Base-by-base conservation (phyloP, 2,113 vertebrate genomes). In the Panthera leo region DNA sequence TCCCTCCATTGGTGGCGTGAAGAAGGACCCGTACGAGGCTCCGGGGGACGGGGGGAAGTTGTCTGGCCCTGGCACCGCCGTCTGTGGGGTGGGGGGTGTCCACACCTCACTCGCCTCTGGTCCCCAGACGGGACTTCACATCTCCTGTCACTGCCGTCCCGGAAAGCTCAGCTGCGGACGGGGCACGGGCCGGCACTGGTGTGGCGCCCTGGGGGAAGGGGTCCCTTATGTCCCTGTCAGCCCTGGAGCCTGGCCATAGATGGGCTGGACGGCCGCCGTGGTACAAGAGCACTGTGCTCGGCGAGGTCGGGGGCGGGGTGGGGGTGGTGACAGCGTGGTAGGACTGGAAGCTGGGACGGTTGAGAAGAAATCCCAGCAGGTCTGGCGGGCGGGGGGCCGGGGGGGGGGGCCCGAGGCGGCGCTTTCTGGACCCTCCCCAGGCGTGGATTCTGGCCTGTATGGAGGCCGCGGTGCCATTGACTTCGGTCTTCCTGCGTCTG, bases 91-190 rank as follows among this genome's bases (percentile, higher is more conserved):
- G 6, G 29, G 15, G 29, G 67, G 7, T 14, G n/a, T 23, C 31
- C 36, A 6, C 11, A 0, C 5, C 1, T 0, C 31, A 8, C 36
- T 5, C 27, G 27, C 21, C 51, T 15, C 36, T 2, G 5, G 31
- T 31, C 27, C 45, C n/a, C 63, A 27, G 18, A 70, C 18, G 21
- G 63, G 34, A 15, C 63, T 51, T 39, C 75, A 29, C 61, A 34
- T 16, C 29, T 34, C 45, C 2, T 0, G 13, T 27, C 14, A 3
- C 68, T 9, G 2, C 16, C 14, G 15, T 21, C 2, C 58, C 10
- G 6, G 8, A 79, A 19, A n/a, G 53, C 36, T 61, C 11, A 29
- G 65, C 68, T 31, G 55, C 0, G 0, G 29, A 18, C 2, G 51
- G 13, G 67, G 19, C 19, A 0, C 0, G 14, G 19, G 27, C 65